These are phyloP conservation scores for Cordilura impudica DNA, from an alignment of 2,888 invertebrate species.

Conservation along the genomic window DNA sequence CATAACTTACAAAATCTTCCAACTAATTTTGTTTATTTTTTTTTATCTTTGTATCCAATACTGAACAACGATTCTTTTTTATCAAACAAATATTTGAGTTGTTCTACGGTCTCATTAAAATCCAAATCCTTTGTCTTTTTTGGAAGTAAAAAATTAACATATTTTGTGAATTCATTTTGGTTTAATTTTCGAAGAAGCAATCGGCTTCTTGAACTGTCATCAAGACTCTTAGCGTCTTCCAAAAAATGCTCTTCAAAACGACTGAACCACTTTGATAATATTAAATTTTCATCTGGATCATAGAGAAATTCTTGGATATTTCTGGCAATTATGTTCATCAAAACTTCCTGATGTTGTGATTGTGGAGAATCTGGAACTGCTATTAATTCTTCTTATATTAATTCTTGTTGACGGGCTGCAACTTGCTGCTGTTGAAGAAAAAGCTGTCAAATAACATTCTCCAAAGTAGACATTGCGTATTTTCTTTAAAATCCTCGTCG, in stretches of 20 bases:
- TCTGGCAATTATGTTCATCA: conserved; percentile 5
- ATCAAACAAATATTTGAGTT: conserved; percentile 12
- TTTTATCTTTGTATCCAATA: neutral
- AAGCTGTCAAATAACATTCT: neutral
- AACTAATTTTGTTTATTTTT: neutral
- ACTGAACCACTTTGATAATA: conserved; percentile 11
- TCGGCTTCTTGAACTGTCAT: neutral
- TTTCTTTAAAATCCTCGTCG: conserved; percentile 1
- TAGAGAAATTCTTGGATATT: neutral
- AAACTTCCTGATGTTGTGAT: neutral
- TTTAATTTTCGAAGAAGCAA: conserved; percentile 8
- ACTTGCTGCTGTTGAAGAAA: neutral
- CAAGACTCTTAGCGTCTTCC: conserved; percentile 1
- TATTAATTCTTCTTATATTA: neutral
- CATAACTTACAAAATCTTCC: neutral
- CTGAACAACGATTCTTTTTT: conserved; percentile 19
- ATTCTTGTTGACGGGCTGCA: neutral
- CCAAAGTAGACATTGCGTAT: neutral
- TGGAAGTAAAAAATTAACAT: neutral
- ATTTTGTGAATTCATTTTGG: neutral
- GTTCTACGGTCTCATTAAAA: neutral
- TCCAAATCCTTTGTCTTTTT: neutral
- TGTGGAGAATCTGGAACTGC: neutral
- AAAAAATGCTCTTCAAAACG: neutral
- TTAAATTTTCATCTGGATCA: neutral